Base-by-base conservation (phyloP, 2,113 vertebrate genomes). In the Grallaria varia region DNA sequence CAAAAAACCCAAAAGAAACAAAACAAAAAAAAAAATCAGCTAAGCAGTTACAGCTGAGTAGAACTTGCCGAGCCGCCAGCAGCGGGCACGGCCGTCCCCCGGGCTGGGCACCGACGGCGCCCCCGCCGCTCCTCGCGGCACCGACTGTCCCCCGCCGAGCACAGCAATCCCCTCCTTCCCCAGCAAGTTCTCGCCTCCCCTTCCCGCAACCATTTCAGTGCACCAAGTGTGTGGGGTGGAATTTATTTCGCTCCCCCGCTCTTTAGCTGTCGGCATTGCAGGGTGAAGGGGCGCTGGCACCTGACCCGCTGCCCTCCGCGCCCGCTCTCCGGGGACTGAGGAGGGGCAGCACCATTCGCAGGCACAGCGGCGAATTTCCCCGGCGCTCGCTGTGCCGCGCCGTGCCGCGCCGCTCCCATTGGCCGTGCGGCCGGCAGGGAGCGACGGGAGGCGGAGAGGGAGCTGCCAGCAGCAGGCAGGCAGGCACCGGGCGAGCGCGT, bases 361-460 rank as follows among this genome's bases (percentile, higher is more conserved):
- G 60, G 60, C 87, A 76, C n/a, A 8, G 74, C 85, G 9, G 78
- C 23, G 42, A 22, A 76, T 90, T 76, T 78, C 71, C 66, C 82
- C 78, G 62, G 30, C 30, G 49, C 72, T 50, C 6, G 21, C 28
- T 17, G 58, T 30, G 59, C 78, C 56, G 56, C 58, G 49, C 78
- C 23, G 62, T 30, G 58, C 78, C 56, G 58, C 59, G 50, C 75
- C 24, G 56, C n/a, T 87, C 78, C 72, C 95, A 98, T 98, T 97
- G 97, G 98, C 96, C 97, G 88, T 56, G 83, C 91, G 83, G 96
- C 96, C 96, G 94, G 82, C 91, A 90, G 97, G 94, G 96, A 96
- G 91, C 93, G 91, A 74, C 77, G n/a, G 87, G 91, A 96, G 93
- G 84, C 56, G 95, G 75, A 56, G 91, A 89, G 77, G 88, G 86